Conservation (phyloP, 2,797 vertebrate species). For the Gambelia wislizenii region DNA sequence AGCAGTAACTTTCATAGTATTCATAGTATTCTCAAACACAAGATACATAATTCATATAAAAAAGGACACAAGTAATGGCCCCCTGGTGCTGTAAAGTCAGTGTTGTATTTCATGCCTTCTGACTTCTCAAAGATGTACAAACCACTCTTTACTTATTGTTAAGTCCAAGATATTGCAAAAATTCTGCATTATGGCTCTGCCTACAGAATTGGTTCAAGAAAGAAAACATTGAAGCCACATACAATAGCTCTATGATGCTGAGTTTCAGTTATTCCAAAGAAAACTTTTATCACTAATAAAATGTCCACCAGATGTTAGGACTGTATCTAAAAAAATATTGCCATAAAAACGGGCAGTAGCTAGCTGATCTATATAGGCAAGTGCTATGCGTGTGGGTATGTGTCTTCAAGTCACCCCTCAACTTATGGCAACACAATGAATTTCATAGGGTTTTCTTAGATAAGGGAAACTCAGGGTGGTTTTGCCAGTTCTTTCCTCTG, state of each 20-base stretch:
- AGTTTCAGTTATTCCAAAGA: slow-evolving; percentile 23
- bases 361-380: neutral
- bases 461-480: too few species aligned
- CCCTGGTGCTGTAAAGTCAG: slow-evolving; percentile 32
- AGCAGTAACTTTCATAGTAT: neutral
- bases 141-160: neutral
- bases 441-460: too few species aligned
- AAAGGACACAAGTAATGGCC: neutral
- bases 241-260: slow-evolving; percentile 8
- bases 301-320: neutral
- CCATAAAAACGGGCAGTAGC: neutral
- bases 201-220: slow-evolving; percentile 39
- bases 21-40: neutral
- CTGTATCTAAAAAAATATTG: neutral
- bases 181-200: slow-evolving; percentile 19
- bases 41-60: slow-evolving; percentile 8
- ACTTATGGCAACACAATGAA: too few species aligned
- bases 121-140: slow-evolving; percentile 27
- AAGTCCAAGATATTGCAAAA: slow-evolving; percentile 24
- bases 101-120: slow-evolving; percentile 28
- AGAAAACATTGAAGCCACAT: slow-evolving; percentile 27
- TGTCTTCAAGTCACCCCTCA: neutral
- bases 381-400: neutral
- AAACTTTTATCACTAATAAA: neutral
- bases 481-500: too few species aligned